Conservation (phyloP, 1,140 invertebrate species). For the Chrysoperla carnea region DNA sequence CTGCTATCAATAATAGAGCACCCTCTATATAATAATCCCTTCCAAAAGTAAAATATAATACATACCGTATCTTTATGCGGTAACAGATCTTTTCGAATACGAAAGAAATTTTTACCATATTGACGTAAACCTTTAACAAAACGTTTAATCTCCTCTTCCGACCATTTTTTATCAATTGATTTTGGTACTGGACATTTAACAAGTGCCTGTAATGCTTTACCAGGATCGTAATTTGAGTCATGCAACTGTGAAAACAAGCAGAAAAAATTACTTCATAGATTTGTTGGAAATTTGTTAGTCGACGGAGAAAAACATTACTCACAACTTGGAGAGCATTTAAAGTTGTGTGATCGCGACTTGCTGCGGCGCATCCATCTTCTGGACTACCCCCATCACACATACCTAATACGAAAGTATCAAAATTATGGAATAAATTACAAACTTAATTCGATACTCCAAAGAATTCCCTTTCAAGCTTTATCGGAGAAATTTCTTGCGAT, state of each 20-base stretch:
- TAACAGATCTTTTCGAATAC: conserved; percentile 88
- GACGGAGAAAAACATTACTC: conserved; percentile 14
- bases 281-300: too few relatives aligned
- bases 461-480: background rate
- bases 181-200: conserved; percentile 93
- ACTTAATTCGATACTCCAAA: conserved; percentile 2
- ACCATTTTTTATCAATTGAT: conserved; percentile 95
- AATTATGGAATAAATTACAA: too few relatives aligned
- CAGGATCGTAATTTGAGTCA: conserved; percentile 87
- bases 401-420: conserved; percentile 25
- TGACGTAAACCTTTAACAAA: conserved; percentile 96
- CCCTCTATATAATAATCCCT: too few relatives aligned
- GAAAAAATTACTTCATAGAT: too few relatives aligned
- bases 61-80: conserved; percentile 86
- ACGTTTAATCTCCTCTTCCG: conserved; percentile 91
- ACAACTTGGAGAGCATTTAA: conserved; percentile 91
- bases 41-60: too few relatives aligned
- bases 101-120: conserved; percentile 98
- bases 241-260: conserved; percentile 45
- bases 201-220: conserved; percentile 84
- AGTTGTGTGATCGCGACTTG: conserved; percentile 91
- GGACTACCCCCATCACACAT: conserved; percentile 97
- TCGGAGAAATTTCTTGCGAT: background rate
- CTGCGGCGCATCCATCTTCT: conserved; percentile 91
- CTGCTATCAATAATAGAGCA: too few relatives aligned